Evolutionary conservation across 1,140 invertebrate species (phyloP), one percentile per base, ranked within the genome.

Genomic region (Pseudomyrmex gracilis): DNA sequence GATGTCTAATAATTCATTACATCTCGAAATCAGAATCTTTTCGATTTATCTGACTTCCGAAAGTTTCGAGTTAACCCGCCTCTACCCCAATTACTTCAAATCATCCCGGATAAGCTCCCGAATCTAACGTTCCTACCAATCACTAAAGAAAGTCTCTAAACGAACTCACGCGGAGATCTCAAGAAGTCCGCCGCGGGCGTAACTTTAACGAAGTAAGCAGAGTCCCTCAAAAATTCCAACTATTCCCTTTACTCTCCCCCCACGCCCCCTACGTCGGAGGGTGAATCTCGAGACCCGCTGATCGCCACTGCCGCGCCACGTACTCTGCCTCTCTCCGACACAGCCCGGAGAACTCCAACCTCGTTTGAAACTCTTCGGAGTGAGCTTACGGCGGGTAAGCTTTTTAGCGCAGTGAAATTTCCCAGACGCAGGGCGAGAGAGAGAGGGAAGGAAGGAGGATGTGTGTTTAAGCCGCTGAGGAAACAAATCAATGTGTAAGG

Each of bases 401-500:
- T 78, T 78, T 78, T 78, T 68, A 78, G 64, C 66, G 43, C 64
- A 34, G 43, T 64, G 63, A 68, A 78, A 78, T 78, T 78, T 78
- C 51, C 34, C 64, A n/a, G n/a, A 17, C 34, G 34, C 43, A 17
- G 4, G 71, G 20, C 8, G 60, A 20, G 17, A 9, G 8, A 13
- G n/a, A 12, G 12, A n/a, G 45, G 5, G 7, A 10, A 34, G 24
- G 51, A n/a, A 24, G 13, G 71, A 13, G 55, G 43, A 45, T 17
- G 20, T 12, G 49, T 49, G 49, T 20, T 80, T 74, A 83, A 87
- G 85, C 63, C 34, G 10, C 43, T 55, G 43, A n/a, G 70, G 74
- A 61, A 80, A 67, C 71, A 80, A 82, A 85, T 88, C 82, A 58
- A 71, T 51, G 83, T 20, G 60, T 43, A 84, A 61, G 85, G 82